Evolutionary conservation across 2,888 invertebrate genomes (phyloP).

Genomic region (Rhodophaea formosa): DNA sequence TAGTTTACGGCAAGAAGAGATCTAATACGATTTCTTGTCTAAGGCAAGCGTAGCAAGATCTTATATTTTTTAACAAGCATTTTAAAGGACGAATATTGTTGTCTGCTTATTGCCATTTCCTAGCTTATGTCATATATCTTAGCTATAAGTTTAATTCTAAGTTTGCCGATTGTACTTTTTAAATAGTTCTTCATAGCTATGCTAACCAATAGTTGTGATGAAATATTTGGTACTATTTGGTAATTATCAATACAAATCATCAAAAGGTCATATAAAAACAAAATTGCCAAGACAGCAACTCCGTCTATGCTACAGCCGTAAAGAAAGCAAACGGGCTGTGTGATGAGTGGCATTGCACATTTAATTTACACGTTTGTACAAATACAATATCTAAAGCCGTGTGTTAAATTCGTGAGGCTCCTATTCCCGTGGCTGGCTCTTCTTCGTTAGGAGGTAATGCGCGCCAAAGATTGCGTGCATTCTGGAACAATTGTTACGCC

Average conservation of each 20-base stretch:
- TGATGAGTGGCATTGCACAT: slow-evolving; percentile 4
- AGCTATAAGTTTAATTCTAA: too few species aligned
- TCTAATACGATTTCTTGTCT: too few species aligned
- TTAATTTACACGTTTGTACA: slow-evolving; percentile 31
- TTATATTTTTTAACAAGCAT: too few species aligned
- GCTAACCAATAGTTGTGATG: too few species aligned
- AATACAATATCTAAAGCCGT: slow-evolving; percentile 32
- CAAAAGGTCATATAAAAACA: neutral
- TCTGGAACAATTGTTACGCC: slow-evolving; percentile 53
- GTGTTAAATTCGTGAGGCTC: slow-evolving; percentile 28
- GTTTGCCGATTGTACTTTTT: too few species aligned
- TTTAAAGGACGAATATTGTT: too few species aligned
- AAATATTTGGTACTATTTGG: too few species aligned
- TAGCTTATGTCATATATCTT: too few species aligned
- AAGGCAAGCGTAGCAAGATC: too few species aligned
- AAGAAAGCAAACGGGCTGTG: slow-evolving; percentile 15
- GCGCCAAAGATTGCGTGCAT: slow-evolving; percentile 62
- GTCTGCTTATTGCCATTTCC: too few species aligned
- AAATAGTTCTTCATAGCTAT: too few species aligned
- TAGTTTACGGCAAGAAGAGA: too few species aligned
- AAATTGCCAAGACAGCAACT: neutral
- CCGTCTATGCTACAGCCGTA: slow-evolving; percentile 1
- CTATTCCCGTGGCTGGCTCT: slow-evolving; percentile 52
- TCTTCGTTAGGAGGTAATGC: slow-evolving; percentile 64
- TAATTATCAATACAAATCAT: neutral